Base-by-base conservation (phyloP, 2,888 invertebrate species). In the Trichopria drosophilae region DNA sequence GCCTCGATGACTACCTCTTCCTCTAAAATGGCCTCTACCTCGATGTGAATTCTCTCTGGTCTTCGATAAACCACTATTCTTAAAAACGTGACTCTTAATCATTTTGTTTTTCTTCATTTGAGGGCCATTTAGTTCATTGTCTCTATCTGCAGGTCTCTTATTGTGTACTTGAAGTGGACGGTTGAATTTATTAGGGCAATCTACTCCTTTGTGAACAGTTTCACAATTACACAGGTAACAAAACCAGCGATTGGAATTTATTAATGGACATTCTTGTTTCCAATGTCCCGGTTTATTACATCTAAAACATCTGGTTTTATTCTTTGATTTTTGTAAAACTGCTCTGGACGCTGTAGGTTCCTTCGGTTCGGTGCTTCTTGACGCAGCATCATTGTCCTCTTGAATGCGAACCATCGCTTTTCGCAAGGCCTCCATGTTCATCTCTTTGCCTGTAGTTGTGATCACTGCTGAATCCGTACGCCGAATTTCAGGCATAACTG, bases 361-460 rank as follows among this genome's bases (percentile, higher is more conserved):
- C 28, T 45, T 32, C 19, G n/a, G 23, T 22, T 52, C 43, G 29
- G 31, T 32, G 28, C 18, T 44, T 32, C 20, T 32, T 3, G 26
- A 3, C 34, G 32, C 34, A 10, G 45, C 42, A 42, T 46, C 52
- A 15, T 55, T 46, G 31, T 53, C 52, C 20, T 53, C 53, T 39
- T 50, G 47, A 7, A 49, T 56, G 6, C 53, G 36, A 7, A 13
- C n/a, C 51, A 46, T 46, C 1, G 45, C 35, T 29, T 37, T 55
- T 41, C 46, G 50, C 51, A 49, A 41, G 4, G 55, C 46, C 13
- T 43, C 42, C 47, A 58, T 46, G 20, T 37, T 24, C 55, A 58
- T 58, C 12, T 54, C 50, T 26, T 50, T 54, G 4, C 53, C 53
- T 3, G 53, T 57, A n/a, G 51, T 51, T 29, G 47, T 36, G 6